phyloP scores from a whole-genome alignment of 1,140 invertebrate species.

The Pollicipes pollicipes region DNA sequence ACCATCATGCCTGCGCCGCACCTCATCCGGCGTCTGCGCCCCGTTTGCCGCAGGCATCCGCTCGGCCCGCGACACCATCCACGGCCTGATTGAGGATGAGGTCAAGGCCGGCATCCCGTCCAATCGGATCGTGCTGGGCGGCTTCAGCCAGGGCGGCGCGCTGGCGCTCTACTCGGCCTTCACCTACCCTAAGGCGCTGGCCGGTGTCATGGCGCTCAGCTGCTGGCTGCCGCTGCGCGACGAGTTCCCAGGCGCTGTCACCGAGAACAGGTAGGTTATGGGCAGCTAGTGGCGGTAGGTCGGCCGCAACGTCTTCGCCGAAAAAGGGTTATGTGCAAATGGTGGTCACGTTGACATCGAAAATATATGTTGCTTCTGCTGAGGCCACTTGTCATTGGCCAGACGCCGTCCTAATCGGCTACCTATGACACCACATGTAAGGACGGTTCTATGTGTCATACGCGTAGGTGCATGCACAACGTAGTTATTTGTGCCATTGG shows the following conservation, averaged over 20 bases:
- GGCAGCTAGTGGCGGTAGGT: not conserved
- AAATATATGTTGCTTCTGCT: too few relatives aligned
- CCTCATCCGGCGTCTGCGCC: too few relatives aligned
- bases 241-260: conserved; percentile 44
- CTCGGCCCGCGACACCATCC: conserved; percentile 42
- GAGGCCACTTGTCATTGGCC: too few relatives aligned
- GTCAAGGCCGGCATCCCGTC: conserved; percentile 55
- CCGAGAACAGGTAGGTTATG: not conserved
- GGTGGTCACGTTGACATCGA: too few relatives aligned
- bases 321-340: not conserved
- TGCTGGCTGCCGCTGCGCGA: conserved; percentile 88
- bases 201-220: conserved; percentile 75
- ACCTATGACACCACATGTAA: too few relatives aligned
- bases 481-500: too few relatives aligned
- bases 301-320: not conserved
- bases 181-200: conserved; percentile 59
- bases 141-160: conserved; percentile 64
- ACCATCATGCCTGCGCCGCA: too few relatives aligned
- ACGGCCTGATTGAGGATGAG: conserved; percentile 69
- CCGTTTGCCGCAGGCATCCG: conserved; percentile 32
- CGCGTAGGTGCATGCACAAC: too few relatives aligned
- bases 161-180: conserved; percentile 81
- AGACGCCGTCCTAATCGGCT: too few relatives aligned
- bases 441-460: too few relatives aligned
- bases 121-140: conserved; percentile 48